phyloP scores from a whole-genome alignment of 2,797 vertebrate species.

The Holocentrus rufus region DNA sequence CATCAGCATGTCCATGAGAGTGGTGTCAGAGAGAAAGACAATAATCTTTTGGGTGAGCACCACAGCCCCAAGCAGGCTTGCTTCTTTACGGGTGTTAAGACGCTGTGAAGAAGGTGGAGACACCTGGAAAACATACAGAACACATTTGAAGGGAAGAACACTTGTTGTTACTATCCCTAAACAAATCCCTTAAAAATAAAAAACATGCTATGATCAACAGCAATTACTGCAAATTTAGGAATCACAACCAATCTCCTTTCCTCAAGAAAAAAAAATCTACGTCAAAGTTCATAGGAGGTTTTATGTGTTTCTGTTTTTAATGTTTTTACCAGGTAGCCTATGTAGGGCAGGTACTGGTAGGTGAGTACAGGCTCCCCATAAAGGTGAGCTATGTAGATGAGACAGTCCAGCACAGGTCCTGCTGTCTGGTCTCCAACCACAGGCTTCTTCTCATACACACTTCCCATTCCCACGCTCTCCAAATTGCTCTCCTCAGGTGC shows the following conservation, averaged over 20 bases:
- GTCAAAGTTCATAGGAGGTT: background rate
- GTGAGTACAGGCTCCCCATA: slow-evolving; percentile 98
- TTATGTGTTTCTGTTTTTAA: background rate
- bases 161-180: background rate
- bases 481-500: slow-evolving; percentile 81
- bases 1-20: slow-evolving; percentile 98
- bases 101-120: slow-evolving; percentile 86
- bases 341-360: slow-evolving; percentile 97
- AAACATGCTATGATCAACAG: too few species aligned
- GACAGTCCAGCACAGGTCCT: slow-evolving; percentile 90
- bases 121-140: slow-evolving; percentile 80
- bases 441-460: slow-evolving; percentile 91
- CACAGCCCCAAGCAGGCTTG: slow-evolving; percentile 91
- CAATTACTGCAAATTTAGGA: too few species aligned
- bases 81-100: slow-evolving; percentile 97
- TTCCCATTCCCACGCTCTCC: slow-evolving; percentile 85
- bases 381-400: slow-evolving; percentile 93
- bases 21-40: slow-evolving; percentile 94
- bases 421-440: slow-evolving; percentile 92
- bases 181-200: background rate
- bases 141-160: slow-evolving; percentile 3
- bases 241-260: background rate
- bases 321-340: slow-evolving; percentile 91
- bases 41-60: slow-evolving; percentile 95
- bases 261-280: background rate